These are phyloP conservation scores for Bunonema sp. DNA, from an alignment of 2,888 invertebrate species.

Conservation along the genomic window DNA sequence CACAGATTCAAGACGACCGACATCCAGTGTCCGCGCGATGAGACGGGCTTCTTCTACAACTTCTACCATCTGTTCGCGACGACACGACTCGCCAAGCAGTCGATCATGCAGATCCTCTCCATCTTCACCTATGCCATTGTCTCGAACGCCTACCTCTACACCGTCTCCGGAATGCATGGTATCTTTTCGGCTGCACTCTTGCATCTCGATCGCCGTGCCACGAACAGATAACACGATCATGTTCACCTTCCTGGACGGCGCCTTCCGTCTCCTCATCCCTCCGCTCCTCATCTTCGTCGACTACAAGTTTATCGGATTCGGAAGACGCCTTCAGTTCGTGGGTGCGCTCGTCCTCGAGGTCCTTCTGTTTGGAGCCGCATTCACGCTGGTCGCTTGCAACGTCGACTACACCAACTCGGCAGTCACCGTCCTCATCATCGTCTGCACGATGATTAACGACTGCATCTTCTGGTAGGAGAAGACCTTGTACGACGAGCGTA, in stretches of 20 bases:
- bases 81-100: conserved; percentile 27
- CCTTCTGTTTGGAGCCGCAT: conserved; percentile 18
- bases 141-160: conserved; percentile 26
- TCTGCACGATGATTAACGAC: conserved; percentile 32
- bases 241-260: conserved; percentile 29
- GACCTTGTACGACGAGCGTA: neutral
- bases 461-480: conserved; percentile 30
- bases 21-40: conserved; percentile 14
- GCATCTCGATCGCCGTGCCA: neutral
- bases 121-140: conserved; percentile 35
- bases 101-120: conserved; percentile 29
- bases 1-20: conserved; percentile 21
- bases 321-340: conserved; percentile 26
- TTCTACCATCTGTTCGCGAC: conserved; percentile 27
- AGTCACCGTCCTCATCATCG: conserved; percentile 20
- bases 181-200: neutral
- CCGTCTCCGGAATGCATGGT: conserved; percentile 19
- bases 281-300: conserved; percentile 28
- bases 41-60: conserved; percentile 18
- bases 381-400: conserved; percentile 13
- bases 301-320: conserved; percentile 21
- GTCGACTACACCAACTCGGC: conserved; percentile 5
- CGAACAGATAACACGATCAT: conserved; percentile 21
- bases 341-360: conserved; percentile 16
- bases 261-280: conserved; percentile 26